These are phyloP conservation scores for Passer montanus DNA, from an alignment of 2,113 vertebrate genomes.

Conservation along the genomic window DNA sequence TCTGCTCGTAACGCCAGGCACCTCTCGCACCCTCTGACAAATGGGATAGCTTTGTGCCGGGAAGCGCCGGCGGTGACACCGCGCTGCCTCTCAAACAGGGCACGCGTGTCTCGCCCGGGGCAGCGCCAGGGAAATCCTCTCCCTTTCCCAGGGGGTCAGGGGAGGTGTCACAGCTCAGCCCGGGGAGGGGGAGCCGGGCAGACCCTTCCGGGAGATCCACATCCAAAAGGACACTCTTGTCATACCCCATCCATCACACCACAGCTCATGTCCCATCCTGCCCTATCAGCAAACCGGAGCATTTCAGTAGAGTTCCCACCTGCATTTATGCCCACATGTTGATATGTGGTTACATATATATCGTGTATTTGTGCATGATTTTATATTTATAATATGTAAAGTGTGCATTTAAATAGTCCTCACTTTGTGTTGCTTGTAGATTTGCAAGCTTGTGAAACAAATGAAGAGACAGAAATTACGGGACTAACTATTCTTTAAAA, in stretches of 20 bases:
- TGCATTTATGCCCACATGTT: neutral
- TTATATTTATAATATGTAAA: neutral
- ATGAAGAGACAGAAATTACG: neutral
- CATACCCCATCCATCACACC: too few species aligned
- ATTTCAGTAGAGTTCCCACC: neutral
- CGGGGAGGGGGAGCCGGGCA: too few species aligned
- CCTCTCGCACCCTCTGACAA: neutral
- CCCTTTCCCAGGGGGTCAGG: neutral
- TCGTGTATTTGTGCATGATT: neutral
- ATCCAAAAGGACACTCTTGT: neutral
- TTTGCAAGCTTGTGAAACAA: neutral
- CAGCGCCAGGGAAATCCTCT: neutral
- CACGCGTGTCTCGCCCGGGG: neutral
- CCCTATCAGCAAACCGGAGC: rapidly evolving
- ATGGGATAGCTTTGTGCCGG: neutral
- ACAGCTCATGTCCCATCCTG: neutral
- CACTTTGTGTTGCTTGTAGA: neutral
- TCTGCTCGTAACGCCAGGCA: neutral
- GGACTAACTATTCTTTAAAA: neutral
- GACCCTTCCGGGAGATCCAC: rapidly evolving
- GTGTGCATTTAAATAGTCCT: neutral
- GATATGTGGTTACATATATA: neutral
- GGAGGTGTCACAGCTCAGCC: neutral
- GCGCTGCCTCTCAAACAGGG: too few species aligned
- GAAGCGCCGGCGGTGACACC: neutral